Base-by-base conservation (phyloP, 1,140 invertebrate species). In the Solen grandis region DNA sequence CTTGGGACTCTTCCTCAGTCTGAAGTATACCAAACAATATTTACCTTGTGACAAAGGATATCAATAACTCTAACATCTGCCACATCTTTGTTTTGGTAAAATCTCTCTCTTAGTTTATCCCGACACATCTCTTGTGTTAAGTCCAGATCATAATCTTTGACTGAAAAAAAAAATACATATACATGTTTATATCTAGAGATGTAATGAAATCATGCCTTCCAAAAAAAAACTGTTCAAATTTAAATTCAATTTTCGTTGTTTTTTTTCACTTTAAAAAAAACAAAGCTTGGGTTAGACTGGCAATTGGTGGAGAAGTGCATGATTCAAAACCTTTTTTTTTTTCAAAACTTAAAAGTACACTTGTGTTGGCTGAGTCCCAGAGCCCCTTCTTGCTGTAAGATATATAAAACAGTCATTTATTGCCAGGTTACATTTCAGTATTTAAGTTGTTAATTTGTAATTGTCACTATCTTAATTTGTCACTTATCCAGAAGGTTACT, bases 1-100 rank as follows among this genome's bases (percentile, higher is more conserved):
- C n/a, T n/a, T n/a, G n/a, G n/a, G n/a, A n/a, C n/a, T n/a, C n/a
- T 38, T 0, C 41, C 16, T 46, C 36, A 69, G 13, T 46, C n/a
- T 14, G 16, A 66, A n/a, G 35, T 31, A 19, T 22, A 36, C 76
- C 36, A 33, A 33, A n/a, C n/a, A n/a, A n/a, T n/a, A 86, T 65
- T 89, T 94, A 97, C 97, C 95, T 97, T 98, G 52, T 98, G 95
- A 29, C 98, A 95, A 41, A 98, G 93, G 92, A 97, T 94, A 91
- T 99, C 97, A 85, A 99, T 97, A 8, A 96, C 94, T 85, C 98
- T 94, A 46, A 98, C 93, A 92, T 99, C 98, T 54, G 94, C 95
- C 0, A 98, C 92, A 90, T 95, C 87, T 85, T 94, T 93, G 90
- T 98, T 94, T 86, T 95, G 96, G 35, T 93, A 90, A 90, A 99